phyloP scores from a whole-genome alignment of 2,888 invertebrate genomes.

The Cremastinae sp. region DNA sequence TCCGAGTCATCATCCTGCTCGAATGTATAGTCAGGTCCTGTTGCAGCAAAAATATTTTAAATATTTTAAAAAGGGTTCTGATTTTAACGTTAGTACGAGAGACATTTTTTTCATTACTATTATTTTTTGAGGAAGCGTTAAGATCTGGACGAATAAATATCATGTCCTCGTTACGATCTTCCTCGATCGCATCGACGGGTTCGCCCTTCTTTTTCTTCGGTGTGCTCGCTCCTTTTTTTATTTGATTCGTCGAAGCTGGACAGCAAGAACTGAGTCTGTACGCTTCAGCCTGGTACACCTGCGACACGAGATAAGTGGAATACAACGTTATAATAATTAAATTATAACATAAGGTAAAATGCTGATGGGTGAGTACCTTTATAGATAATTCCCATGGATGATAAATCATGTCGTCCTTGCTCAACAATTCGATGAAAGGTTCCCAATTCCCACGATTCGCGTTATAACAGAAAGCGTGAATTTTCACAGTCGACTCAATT shows the following conservation, averaged over 20 bases:
- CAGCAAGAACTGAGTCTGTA: constrained; percentile 81
- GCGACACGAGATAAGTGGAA: constrained; percentile 16
- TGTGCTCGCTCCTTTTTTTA: constrained; percentile 68
- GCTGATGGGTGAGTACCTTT: constrained; percentile 79
- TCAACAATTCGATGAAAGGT: constrained; percentile 89
- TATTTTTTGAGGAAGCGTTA: constrained; percentile 66
- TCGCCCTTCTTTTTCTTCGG: constrained; percentile 81
- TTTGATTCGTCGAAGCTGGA: constrained; percentile 69
- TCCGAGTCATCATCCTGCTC: constrained; percentile 84
- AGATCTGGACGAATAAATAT: constrained; percentile 81
- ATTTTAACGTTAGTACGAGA: neutral
- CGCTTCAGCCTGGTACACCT: constrained; percentile 82
- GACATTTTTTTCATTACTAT: constrained; percentile 61
- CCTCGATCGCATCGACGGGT: constrained; percentile 82
- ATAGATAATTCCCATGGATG: constrained; percentile 88
- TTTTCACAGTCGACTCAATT: constrained; percentile 74
- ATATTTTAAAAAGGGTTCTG: constrained; percentile 2
- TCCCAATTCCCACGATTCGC: constrained; percentile 89
- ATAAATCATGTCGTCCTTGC: constrained; percentile 83
- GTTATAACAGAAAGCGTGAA: constrained; percentile 86
- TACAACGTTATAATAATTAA: too few relatives aligned
- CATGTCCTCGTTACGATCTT: constrained; percentile 85
- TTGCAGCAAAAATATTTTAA: neutral
- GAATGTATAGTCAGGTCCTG: constrained; percentile 71
- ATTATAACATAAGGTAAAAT: too few relatives aligned